phyloP scores from a whole-genome alignment of 2,113 vertebrate species.

The Ammospiza nelsoni region DNA sequence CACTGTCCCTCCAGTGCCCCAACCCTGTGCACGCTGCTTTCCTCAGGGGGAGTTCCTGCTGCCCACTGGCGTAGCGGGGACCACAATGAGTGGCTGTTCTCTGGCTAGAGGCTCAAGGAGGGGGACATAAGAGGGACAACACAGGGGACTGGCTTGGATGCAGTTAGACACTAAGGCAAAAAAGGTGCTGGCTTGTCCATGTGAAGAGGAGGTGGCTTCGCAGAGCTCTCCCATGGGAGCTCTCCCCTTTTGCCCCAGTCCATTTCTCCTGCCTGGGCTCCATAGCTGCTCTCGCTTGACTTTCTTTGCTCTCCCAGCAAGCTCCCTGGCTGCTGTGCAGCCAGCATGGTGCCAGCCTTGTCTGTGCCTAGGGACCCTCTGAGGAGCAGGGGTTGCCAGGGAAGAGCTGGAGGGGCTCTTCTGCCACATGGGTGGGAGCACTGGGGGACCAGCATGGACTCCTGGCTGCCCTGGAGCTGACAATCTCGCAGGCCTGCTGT shows the following conservation, averaged over 20 bases:
- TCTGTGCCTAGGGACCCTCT: not conserved
- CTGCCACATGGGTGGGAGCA: not conserved
- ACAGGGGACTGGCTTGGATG: not conserved
- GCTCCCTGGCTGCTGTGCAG: constrained; percentile 57
- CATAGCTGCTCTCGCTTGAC: not conserved
- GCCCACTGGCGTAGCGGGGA: not conserved
- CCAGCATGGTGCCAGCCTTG: constrained; percentile 7
- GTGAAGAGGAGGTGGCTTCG: accelerated
- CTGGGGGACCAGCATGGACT: not conserved
- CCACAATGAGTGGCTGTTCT: constrained; percentile 49
- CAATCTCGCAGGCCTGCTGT: not conserved
- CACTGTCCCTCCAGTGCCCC: constrained; percentile 7
- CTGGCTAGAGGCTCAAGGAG: constrained; percentile 46
- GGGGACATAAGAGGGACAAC: not conserved
- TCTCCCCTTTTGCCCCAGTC: not conserved
- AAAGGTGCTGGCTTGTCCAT: not conserved
- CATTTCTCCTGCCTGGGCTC: not conserved
- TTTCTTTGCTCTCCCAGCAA: not conserved
- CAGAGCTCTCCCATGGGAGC: not conserved
- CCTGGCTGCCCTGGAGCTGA: not conserved
- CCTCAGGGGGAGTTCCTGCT: constrained; percentile 70
- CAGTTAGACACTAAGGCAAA: not conserved
- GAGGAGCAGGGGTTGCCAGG: not conserved
- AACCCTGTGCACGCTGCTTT: constrained; percentile 55
- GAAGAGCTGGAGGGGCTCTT: not conserved